A percentile compares a stretch with the other conserved stretches of the same genome.
These are phyloP conservation scores for Drosophila teissieri DNA, from an alignment of 1,140 invertebrate genomes.

Conservation along the genomic window DNA sequence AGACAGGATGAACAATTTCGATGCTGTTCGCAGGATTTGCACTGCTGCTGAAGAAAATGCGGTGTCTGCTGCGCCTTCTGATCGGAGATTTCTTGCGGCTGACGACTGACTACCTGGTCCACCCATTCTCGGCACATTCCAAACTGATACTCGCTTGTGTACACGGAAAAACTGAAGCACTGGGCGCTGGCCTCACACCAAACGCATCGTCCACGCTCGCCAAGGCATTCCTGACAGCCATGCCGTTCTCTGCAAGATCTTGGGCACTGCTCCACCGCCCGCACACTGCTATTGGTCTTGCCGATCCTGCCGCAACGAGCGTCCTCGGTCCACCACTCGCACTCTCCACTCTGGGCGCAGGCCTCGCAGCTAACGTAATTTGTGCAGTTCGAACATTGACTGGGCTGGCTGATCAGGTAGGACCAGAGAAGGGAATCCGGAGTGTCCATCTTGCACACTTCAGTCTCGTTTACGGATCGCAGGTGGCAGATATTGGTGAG, in stretches of 20 bases:
- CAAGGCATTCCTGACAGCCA: constrained; percentile 93
- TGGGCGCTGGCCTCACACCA: constrained; percentile 97
- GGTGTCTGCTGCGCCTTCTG: constrained; percentile 7
- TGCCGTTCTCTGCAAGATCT: constrained; percentile 90
- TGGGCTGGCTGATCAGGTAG: constrained; percentile 91
- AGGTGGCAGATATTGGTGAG: constrained; percentile 88
- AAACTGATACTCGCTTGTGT: constrained; percentile 97
- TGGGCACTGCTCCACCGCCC: constrained; percentile 88
- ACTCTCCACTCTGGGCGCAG: constrained; percentile 88
- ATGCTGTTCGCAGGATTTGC: constrained; percentile 92
- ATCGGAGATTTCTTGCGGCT: constrained; percentile 52
- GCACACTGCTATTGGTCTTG: constrained; percentile 88
- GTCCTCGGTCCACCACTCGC: constrained; percentile 95
- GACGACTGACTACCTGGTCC: constrained; percentile 89
- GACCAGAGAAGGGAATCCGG: constrained; percentile 86
- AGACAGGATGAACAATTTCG: constrained; percentile 93
- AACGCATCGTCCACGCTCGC: constrained; percentile 94
- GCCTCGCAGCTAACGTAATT: constrained; percentile 94
- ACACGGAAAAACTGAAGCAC: constrained; percentile 97
- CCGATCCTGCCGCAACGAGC: constrained; percentile 93
- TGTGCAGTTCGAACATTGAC: constrained; percentile 93
- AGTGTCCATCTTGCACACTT: constrained; percentile 85
- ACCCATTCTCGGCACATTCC: constrained; percentile 96
- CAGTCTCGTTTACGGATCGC: constrained; percentile 88
- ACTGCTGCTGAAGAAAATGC: constrained; percentile 86